Conservation (phyloP, 1,140 invertebrate species). For the Lepidotrigona ventralis region DNA sequence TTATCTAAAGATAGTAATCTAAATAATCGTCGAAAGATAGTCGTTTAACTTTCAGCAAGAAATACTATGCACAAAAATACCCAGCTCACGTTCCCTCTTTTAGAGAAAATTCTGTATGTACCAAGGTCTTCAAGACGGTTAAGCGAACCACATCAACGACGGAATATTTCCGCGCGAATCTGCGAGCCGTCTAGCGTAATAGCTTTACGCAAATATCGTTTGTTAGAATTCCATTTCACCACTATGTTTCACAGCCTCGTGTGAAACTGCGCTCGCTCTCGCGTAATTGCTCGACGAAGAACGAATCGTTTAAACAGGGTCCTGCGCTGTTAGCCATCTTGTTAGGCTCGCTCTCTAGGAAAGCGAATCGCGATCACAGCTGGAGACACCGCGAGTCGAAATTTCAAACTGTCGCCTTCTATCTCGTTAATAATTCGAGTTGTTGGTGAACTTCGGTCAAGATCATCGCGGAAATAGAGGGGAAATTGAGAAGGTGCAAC, state of each 20-base stretch:
- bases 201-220: conserved; percentile 15
- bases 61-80: background rate
- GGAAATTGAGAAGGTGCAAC: background rate
- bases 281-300: background rate
- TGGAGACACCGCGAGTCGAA: background rate
- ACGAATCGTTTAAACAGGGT: background rate
- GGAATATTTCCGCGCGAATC: conserved; percentile 42
- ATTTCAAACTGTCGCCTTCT: background rate
- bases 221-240: background rate
- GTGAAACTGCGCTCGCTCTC: background rate
- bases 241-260: background rate
- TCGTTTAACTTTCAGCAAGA: too few species aligned
- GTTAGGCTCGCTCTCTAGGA: background rate
- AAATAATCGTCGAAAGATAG: too few species aligned
- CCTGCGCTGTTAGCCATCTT: background rate
- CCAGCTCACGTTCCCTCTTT: background rate
- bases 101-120: background rate
- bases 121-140: background rate
- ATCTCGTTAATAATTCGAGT: conserved; percentile 11
- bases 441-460: background rate
- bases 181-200: background rate
- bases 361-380: too few species aligned
- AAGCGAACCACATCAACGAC: conserved; percentile 21
- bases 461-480: background rate
- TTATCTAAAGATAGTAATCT: too few species aligned